A percentile compares a stretch with the other conserved stretches of the same genome.
These are phyloP conservation scores for Echinarachnius parma DNA, from an alignment of 53 echinoderm and acorn worm genomes.

Conservation along the genomic window DNA sequence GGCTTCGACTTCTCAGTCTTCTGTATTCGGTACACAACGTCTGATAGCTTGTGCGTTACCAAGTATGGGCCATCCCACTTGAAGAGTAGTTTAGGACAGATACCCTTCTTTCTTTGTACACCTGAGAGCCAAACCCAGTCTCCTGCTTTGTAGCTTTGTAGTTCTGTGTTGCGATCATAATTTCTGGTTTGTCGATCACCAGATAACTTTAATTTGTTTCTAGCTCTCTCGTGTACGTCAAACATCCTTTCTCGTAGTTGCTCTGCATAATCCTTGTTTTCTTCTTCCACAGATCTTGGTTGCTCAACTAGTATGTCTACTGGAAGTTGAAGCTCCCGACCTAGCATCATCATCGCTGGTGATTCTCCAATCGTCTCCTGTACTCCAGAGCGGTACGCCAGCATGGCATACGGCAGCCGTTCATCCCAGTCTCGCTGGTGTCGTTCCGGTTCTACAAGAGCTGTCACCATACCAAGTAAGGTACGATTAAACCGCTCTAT, in stretches of 20 bases:
- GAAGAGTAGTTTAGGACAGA: constrained; percentile 1
- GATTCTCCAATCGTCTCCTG: constrained; percentile 31
- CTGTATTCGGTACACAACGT: constrained; percentile 7
- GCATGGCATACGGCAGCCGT: not conserved
- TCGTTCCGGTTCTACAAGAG: not conserved
- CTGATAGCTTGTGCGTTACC: not conserved
- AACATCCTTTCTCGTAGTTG: constrained; percentile 12
- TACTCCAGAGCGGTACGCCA: constrained; percentile 1
- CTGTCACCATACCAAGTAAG: not conserved
- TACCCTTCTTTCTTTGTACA: constrained; percentile 14
- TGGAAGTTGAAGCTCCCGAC: constrained; percentile 5
- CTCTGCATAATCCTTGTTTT: not conserved
- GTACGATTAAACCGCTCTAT: constrained; percentile 27
- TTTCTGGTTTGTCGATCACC: not conserved
- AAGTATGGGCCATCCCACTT: constrained; percentile 21
- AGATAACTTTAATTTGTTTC: not conserved
- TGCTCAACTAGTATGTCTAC: not conserved
- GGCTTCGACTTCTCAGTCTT: not conserved
- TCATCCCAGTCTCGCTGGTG: constrained; percentile 23
- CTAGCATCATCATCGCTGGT: constrained; percentile 14
- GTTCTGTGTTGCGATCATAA: constrained; percentile 1
- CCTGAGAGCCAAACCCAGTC: constrained; percentile 14
- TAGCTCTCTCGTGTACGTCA: not conserved
- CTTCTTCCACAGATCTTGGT: not conserved
- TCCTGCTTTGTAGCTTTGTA: not conserved